phyloP scores from a whole-genome alignment of 1,140 invertebrate genomes.

The Drosophila ercepeae region DNA sequence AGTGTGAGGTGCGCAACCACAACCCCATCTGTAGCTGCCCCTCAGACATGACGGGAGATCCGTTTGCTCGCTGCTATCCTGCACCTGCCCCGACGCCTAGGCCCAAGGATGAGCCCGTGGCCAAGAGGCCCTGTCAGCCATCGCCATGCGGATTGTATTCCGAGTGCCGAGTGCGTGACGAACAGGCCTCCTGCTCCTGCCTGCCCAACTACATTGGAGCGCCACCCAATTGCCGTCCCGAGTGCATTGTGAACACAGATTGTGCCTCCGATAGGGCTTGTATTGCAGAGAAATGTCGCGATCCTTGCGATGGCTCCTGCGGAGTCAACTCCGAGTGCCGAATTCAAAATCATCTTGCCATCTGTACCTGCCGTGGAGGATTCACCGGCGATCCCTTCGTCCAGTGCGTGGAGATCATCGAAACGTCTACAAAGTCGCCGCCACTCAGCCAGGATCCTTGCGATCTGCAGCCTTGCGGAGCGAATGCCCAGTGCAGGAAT shows the following conservation, averaged over 20 bases:
- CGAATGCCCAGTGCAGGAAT: constrained; percentile 89
- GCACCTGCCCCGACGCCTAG: constrained; percentile 23
- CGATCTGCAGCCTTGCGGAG: constrained; percentile 90
- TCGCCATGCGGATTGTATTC: constrained; percentile 92
- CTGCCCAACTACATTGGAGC: constrained; percentile 90
- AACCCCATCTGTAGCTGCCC: constrained; percentile 90
- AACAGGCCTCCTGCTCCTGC: constrained; percentile 90
- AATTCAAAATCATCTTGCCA: constrained; percentile 90
- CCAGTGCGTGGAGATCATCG: constrained; percentile 86
- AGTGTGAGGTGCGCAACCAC: constrained; percentile 89
- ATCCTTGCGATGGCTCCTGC: constrained; percentile 92
- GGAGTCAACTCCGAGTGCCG: constrained; percentile 90
- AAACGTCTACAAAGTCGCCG: constrained; percentile 85
- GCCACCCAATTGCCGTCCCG: constrained; percentile 91
- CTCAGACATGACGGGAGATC: constrained; percentile 89
- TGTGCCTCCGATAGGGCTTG: constrained; percentile 91
- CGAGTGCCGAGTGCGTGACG: constrained; percentile 86
- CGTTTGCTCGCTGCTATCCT: constrained; percentile 88
- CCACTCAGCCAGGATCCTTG: constrained; percentile 86
- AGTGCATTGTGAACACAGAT: constrained; percentile 91
- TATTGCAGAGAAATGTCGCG: constrained; percentile 90
- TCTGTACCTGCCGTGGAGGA: constrained; percentile 88
- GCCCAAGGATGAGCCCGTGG: constrained; percentile 84
- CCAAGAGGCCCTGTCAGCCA: constrained; percentile 89
- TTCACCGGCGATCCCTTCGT: constrained; percentile 90